Evolutionary conservation across 2,888 invertebrate genomes (phyloP).

Genomic region (Stictocephala bisonia): DNA sequence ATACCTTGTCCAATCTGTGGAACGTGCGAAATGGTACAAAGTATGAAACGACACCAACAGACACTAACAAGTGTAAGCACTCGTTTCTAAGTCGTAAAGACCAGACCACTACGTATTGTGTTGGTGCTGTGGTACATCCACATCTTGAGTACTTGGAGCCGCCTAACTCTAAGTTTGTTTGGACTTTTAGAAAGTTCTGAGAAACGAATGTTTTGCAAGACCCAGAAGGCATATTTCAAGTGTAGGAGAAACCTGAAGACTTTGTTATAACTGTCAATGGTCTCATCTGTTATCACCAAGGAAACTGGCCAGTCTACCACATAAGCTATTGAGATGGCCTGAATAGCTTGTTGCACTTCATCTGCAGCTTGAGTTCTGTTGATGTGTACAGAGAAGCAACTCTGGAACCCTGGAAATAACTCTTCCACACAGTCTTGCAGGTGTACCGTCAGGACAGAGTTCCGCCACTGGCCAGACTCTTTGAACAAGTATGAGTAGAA

Average conservation of each 20-base stretch:
- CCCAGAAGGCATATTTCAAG: conserved; percentile 43
- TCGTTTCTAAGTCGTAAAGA: too few relatives aligned
- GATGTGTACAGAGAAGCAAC: conserved; percentile 12
- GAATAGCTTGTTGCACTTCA: conserved; percentile 4
- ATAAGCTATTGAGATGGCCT: neutral
- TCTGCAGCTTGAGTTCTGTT: neutral
- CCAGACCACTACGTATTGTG: too few relatives aligned
- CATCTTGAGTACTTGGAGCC: conserved; percentile 33
- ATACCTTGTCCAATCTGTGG: too few relatives aligned
- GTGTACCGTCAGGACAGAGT: neutral
- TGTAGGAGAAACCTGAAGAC: conserved; percentile 44
- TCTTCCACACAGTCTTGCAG: conserved; percentile 10
- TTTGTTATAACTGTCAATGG: conserved; percentile 38
- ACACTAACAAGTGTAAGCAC: too few relatives aligned
- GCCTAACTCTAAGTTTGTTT: conserved; percentile 14
- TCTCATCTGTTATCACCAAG: conserved; percentile 32
- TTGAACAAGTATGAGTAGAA: conserved; percentile 42
- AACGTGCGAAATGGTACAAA: too few relatives aligned
- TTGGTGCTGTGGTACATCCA: conserved; percentile 43
- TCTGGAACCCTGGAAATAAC: conserved; percentile 26
- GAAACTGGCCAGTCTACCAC: conserved; percentile 44
- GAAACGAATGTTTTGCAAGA: conserved; percentile 34
- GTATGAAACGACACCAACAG: too few relatives aligned
- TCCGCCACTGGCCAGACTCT: conserved; percentile 17
- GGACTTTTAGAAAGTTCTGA: too few relatives aligned